Conservation (phyloP, 2,113 vertebrate species). For the Azemiops feae region DNA sequence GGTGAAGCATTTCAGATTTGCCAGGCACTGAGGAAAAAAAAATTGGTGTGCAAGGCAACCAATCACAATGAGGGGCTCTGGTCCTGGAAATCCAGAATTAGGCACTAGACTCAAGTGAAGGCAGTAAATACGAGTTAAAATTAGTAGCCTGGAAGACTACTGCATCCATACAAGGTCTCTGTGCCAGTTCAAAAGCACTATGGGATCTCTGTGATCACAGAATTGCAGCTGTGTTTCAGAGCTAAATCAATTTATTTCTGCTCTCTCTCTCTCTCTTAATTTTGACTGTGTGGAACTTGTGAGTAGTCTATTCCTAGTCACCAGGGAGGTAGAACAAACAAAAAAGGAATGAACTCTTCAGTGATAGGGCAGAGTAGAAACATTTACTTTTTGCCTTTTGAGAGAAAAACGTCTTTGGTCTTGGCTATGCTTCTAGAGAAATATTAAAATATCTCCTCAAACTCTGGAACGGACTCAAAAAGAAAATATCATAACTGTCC, state of each 20-base stretch:
- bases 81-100: background rate
- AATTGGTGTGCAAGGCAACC: background rate
- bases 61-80: background rate
- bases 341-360: background rate
- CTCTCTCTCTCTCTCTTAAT: background rate
- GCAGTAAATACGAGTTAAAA: background rate
- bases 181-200: background rate
- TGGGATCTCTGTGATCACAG: background rate
- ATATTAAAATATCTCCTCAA: background rate
- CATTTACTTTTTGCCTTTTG: background rate
- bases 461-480: background rate
- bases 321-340: background rate
- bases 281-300: background rate
- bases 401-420: background rate
- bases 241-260: background rate
- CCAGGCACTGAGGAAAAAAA: background rate
- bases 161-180: background rate
- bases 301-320: background rate
- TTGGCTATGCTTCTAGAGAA: background rate
- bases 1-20: background rate
- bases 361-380: background rate
- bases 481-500: background rate
- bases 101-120: background rate
- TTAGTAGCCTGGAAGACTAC: background rate
- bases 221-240: background rate